Evolutionary conservation across 2,888 invertebrate genomes (phyloP).

Genomic region (Ceratothoa steindachneri): DNA sequence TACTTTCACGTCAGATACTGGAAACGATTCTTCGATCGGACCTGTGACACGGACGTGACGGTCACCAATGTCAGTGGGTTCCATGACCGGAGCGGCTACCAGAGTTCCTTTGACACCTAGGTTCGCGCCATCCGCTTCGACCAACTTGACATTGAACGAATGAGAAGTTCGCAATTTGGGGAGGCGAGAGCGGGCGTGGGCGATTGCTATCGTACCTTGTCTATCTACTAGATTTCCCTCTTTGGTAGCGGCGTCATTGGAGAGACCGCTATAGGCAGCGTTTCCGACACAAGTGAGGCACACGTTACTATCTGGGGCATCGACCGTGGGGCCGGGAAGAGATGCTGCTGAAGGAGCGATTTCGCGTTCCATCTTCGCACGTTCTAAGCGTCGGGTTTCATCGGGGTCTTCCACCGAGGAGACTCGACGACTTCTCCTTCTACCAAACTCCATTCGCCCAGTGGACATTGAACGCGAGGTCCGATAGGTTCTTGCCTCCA

Average conservation of each 20-base stretch:
- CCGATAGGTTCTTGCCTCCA: background rate
- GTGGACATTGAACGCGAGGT: background rate
- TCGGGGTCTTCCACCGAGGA: background rate
- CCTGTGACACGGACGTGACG: too few relatives aligned
- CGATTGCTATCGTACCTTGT: background rate
- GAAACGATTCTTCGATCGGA: too few relatives aligned
- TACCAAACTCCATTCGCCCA: conserved; percentile 2
- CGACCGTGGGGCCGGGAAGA: too few relatives aligned
- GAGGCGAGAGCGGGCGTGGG: background rate
- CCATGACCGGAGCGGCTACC: too few relatives aligned
- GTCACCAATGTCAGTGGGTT: too few relatives aligned
- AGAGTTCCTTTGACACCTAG: too few relatives aligned
- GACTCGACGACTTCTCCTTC: background rate
- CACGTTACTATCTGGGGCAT: background rate
- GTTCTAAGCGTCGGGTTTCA: background rate
- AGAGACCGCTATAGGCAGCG: background rate
- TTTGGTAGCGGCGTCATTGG: background rate
- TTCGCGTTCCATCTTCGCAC: background rate
- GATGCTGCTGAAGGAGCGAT: background rate
- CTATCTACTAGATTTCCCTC: background rate
- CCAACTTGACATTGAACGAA: background rate
- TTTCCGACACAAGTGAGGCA: too few relatives aligned
- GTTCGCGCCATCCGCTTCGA: background rate
- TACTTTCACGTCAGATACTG: too few relatives aligned
- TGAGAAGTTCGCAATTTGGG: background rate